Percentiles rank a stretch among this genome's conserved stretches.
Conservation (phyloP, 2,888 invertebrate species). For the Shargacucullia verbasci region DNA sequence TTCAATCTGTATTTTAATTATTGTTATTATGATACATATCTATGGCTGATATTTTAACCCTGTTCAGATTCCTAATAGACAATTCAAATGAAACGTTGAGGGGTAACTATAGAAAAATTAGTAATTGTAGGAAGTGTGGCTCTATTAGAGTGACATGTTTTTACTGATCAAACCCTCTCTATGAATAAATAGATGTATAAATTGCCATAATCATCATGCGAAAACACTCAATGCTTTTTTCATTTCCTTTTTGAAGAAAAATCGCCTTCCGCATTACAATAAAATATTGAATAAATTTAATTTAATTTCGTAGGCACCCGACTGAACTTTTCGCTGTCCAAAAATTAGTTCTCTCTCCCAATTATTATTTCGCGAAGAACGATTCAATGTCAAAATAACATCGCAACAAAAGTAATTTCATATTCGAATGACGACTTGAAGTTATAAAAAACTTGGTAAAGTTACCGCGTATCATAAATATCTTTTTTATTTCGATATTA, state of each 20-base stretch:
- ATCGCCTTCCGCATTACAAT: neutral
- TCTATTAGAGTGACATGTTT: too few species aligned
- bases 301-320: neutral
- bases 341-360: constrained; percentile 17
- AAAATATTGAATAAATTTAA: too few species aligned
- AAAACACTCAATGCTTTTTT: neutral
- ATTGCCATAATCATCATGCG: too few species aligned
- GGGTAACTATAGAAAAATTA: too few species aligned
- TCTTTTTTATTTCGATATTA: constrained; percentile 51
- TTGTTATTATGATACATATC: too few species aligned
- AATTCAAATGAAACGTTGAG: too few species aligned
- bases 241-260: neutral
- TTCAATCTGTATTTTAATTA: too few species aligned
- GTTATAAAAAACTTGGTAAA: constrained; percentile 43
- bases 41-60: too few species aligned
- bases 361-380: constrained; percentile 21
- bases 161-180: too few species aligned
- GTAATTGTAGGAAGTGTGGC: too few species aligned
- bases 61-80: too few species aligned
- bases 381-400: constrained; percentile 38
- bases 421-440: constrained; percentile 44
- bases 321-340: neutral
- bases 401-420: constrained; percentile 47
- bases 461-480: constrained; percentile 43
- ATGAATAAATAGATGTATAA: too few species aligned